Base-by-base conservation (phyloP, 2,888 invertebrate species). In the Holacanthella duospinosa region DNA sequence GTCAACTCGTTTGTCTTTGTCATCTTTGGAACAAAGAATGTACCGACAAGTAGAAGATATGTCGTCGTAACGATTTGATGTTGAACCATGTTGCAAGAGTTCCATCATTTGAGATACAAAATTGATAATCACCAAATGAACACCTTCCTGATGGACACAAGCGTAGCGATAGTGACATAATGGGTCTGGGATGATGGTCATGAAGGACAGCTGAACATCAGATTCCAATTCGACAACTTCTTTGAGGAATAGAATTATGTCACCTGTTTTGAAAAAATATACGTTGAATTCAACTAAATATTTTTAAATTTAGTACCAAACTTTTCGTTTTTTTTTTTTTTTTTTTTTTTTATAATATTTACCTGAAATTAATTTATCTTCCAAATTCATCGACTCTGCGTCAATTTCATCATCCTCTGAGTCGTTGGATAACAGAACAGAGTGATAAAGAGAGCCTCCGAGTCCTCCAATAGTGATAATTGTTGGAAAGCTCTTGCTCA, bases 111-210 rank as follows among this genome's bases (percentile, higher is more conserved):
- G 19, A 6, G 25, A 25, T 21, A 59, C 26, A 21, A 59, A 59
- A 27, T 59, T 28, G 6, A 44, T 21, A 27, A 12, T 59, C 25
- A 59, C n/a, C 3, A 59, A 19, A 26, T 59, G 59, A 2, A 59
- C 59, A 2, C 59, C 59, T 43, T 59, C 59, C 16, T 48, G 43
- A 27, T 59, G 59, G 36, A 59, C 4, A 25, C 44, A 43, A 44
- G 59, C 59, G 28, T 59, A 59, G 48, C 59, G 59, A 26, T 59
- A 43, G n/a, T 21, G 19, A 25, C 59, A 44, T 9, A 59, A 26
- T 25, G 59, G 59, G 28, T 59, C 59, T n/a, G 6, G 59, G 6
- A 59, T 3, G 26, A 59, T n/a, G 4, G 4, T 21, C 2, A 43
- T 6, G 25, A 59, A 48, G 16, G 43, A 36, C 4, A 28, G 4